These are phyloP conservation scores for Heterodera carotae DNA, from an alignment of 1,140 invertebrate species.

Conservation along the genomic window DNA sequence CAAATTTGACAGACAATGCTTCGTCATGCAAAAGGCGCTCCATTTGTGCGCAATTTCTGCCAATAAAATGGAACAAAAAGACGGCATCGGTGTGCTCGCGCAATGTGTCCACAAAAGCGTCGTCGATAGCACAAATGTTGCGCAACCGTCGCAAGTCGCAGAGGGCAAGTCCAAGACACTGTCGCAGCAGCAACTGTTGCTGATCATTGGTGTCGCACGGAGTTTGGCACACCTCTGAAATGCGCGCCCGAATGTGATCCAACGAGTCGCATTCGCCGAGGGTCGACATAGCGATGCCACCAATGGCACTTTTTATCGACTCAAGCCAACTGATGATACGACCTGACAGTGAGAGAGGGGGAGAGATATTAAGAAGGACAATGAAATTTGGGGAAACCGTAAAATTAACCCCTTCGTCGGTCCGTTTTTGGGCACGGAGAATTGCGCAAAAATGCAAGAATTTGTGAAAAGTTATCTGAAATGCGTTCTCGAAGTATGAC, in stretches of 20 bases:
- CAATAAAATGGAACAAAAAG: slow-evolving; percentile 41
- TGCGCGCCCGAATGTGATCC: neutral
- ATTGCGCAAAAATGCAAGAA: slow-evolving; percentile 39
- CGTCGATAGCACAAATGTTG: slow-evolving; percentile 28
- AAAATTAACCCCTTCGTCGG: neutral
- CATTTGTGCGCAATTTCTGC: slow-evolving; percentile 16
- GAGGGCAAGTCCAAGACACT: slow-evolving; percentile 36
- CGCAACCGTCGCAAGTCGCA: slow-evolving; percentile 24
- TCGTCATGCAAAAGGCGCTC: slow-evolving; percentile 46
- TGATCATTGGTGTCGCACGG: slow-evolving; percentile 19
- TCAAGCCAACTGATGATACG: slow-evolving; percentile 22
- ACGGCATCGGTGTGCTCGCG: slow-evolving; percentile 23
- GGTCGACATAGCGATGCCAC: neutral
- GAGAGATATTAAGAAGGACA: slow-evolving; percentile 3
- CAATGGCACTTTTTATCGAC: neutral
- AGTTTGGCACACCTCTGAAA: slow-evolving; percentile 3
- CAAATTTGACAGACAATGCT: slow-evolving; percentile 49
- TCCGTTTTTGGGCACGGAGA: slow-evolving; percentile 1
- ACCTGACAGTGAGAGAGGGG: neutral
- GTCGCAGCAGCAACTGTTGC: slow-evolving; percentile 21
- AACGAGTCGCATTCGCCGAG: neutral
- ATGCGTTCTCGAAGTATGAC: slow-evolving; percentile 35
- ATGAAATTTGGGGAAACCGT: neutral
- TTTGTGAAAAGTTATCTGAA: slow-evolving; percentile 45
- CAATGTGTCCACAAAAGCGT: slow-evolving; percentile 29